Percentiles rank a stretch among this genome's conserved stretches.
phyloP scores from a whole-genome alignment of 2,113 vertebrate species.

The Columbina picui region DNA sequence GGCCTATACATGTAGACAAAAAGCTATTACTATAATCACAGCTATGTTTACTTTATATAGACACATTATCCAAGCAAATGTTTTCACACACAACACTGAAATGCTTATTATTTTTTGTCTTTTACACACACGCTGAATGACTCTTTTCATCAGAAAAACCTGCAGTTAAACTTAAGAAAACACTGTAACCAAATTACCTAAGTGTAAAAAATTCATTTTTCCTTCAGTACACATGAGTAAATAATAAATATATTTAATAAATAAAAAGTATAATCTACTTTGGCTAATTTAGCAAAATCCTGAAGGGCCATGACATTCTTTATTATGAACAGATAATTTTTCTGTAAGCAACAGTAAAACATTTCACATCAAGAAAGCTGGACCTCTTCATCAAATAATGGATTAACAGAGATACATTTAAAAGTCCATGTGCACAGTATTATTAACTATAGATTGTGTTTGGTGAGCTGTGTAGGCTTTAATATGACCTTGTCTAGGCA shows the following conservation, averaged over 20 bases:
- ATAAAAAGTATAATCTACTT: background rate
- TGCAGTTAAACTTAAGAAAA: background rate
- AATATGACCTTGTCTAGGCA: background rate
- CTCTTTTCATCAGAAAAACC: background rate
- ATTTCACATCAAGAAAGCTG: background rate
- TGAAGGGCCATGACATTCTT: background rate
- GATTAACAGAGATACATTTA: background rate
- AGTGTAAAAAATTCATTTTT: background rate
- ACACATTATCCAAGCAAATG: background rate
- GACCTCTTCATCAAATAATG: background rate
- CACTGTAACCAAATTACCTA: background rate
- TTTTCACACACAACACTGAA: background rate
- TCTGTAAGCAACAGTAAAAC: background rate
- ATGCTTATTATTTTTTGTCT: background rate
- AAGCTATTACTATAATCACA: background rate
- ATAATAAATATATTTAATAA: conserved; percentile 6
- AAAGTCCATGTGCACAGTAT: background rate
- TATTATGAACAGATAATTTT: background rate
- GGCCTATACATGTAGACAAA: background rate
- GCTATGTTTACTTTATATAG: background rate
- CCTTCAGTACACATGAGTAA: background rate
- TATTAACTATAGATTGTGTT: background rate
- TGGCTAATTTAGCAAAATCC: conserved; percentile 4
- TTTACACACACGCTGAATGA: background rate
- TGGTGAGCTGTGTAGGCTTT: background rate